A percentile compares a stretch with the other conserved stretches of the same genome.
Conservation (phyloP, 2,797 vertebrate genomes). For the Microctenopoma stevenorrisi region DNA sequence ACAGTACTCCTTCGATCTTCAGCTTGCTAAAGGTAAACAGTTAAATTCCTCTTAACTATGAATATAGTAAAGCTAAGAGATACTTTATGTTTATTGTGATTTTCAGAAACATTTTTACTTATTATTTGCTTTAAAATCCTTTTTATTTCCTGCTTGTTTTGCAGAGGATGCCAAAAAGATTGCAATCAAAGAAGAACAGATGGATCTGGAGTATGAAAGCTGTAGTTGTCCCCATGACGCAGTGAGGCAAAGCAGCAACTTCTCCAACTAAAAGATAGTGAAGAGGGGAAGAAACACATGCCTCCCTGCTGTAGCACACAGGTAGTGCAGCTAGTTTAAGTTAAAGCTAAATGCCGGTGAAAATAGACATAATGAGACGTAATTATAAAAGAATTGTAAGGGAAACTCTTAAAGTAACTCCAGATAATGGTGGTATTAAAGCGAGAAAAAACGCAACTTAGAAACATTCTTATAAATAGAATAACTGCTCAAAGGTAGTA, state of each 20-base stretch:
- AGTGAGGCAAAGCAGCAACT: conserved; percentile 60
- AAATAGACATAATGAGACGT: no score
- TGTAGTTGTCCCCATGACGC: conserved; percentile 81
- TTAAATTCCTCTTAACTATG: no score
- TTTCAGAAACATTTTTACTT: neutral
- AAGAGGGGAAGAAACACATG: conserved; percentile 32
- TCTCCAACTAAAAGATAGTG: conserved; percentile 60
- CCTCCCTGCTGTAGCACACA: conserved; percentile 46
- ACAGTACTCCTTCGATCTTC: conserved; percentile 90
- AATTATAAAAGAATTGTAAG: no score
- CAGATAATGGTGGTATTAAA: no score
- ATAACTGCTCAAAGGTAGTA: no score
- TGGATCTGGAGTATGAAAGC: conserved; percentile 94
- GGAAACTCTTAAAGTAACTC: no score
- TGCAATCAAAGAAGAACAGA: conserved; percentile 95
- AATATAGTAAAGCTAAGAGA: neutral
- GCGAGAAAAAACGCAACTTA: no score
- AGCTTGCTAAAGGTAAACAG: conserved; percentile 89
- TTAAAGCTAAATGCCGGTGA: neutral
- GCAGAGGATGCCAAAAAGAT: conserved; percentile 96
- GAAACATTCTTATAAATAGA: no score
- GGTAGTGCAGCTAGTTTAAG: conserved; percentile 25
- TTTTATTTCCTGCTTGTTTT: conserved; percentile 9
- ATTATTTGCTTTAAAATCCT: neutral
- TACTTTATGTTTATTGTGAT: neutral